Evolutionary conservation across 2,888 invertebrate species (phyloP).

Genomic region (Lasioglossum villosulum): DNA sequence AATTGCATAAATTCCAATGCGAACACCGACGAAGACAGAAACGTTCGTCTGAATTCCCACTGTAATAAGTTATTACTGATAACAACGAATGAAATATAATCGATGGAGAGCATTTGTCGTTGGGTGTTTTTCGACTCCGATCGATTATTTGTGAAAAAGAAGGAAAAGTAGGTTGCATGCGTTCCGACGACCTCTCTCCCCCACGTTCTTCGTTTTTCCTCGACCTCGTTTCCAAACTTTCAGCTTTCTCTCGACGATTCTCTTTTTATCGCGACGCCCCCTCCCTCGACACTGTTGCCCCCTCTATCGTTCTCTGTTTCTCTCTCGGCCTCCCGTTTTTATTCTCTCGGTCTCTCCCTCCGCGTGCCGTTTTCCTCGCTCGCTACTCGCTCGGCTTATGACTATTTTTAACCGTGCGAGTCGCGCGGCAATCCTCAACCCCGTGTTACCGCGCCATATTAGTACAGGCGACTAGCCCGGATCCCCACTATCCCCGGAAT

Average conservation of each 20-base stretch:
- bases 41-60: background rate
- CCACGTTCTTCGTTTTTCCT: background rate
- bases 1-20: background rate
- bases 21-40: background rate
- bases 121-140: background rate
- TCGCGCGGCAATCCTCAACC: constrained; percentile 81
- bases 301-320: constrained; percentile 11
- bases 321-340: constrained; percentile 46
- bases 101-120: too few relatives aligned
- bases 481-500: constrained; percentile 82
- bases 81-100: background rate
- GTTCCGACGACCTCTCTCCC: background rate
- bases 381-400: constrained; percentile 78
- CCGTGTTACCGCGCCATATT: constrained; percentile 84
- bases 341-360: constrained; percentile 47
- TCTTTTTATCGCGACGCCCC: constrained; percentile 8
- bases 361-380: constrained; percentile 69
- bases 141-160: background rate
- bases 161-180: background rate
- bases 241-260: constrained; percentile 25
- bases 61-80: too few relatives aligned
- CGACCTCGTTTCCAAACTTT: background rate
- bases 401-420: constrained; percentile 83
- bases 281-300: background rate
- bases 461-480: constrained; percentile 82